Evolutionary conservation across 2,113 vertebrate species (phyloP).

Genomic region (Camarhynchus parvulus): DNA sequence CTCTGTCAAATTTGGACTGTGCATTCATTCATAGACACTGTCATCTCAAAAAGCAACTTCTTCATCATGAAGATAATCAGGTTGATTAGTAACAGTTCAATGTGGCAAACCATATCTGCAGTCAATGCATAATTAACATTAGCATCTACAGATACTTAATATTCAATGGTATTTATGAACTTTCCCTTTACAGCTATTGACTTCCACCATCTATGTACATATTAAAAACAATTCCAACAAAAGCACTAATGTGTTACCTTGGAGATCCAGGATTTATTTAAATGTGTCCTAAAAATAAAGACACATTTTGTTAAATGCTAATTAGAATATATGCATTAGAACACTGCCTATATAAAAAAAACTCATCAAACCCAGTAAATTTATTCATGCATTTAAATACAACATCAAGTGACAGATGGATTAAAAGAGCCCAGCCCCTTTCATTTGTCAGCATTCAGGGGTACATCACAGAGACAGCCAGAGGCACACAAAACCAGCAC

Average conservation of each 20-base stretch:
- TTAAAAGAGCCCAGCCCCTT: not conserved
- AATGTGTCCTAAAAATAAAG: constrained; percentile 55
- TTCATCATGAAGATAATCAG: not conserved
- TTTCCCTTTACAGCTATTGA: not conserved
- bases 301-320: not conserved
- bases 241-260: constrained; percentile 69
- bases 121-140: not conserved
- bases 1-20: not conserved
- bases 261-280: constrained; percentile 49
- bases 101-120: not conserved
- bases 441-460: not conserved
- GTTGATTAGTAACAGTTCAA: not conserved
- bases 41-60: not conserved
- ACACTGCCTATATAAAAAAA: not conserved
- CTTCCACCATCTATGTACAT: not conserved
- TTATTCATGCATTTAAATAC: not conserved
- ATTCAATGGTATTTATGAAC: not conserved
- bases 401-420: not conserved
- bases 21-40: not conserved
- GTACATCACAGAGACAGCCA: not conserved
- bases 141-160: not conserved
- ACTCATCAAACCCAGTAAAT: not conserved
- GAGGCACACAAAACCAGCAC: not conserved
- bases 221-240: not conserved
- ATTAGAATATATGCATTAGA: not conserved